These are phyloP conservation scores for Nemotelus nigrinus DNA, from an alignment of 2,888 invertebrate species.

Conservation along the genomic window DNA sequence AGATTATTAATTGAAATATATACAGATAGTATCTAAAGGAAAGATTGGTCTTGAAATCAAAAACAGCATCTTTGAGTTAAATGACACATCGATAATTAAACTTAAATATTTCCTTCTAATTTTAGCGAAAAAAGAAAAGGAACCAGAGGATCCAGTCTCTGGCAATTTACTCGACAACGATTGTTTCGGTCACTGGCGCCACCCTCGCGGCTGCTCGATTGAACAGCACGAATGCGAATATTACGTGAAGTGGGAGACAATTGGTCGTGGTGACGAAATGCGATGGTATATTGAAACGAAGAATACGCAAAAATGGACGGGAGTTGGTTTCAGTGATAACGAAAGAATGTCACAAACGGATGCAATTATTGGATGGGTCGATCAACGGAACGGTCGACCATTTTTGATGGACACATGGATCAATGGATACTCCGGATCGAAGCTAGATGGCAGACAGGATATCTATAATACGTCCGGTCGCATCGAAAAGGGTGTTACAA, in stretches of 20 bases:
- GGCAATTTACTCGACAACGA: constrained; percentile 64
- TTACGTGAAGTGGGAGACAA: constrained; percentile 82
- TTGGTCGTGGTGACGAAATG: constrained; percentile 76
- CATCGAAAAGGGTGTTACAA: constrained; percentile 79
- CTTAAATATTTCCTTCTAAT: neutral
- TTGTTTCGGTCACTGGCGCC: constrained; percentile 82
- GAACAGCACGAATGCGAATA: constrained; percentile 79
- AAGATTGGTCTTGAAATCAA: no score
- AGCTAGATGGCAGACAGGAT: constrained; percentile 79
- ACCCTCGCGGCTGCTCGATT: constrained; percentile 75
- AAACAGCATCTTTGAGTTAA: no score
- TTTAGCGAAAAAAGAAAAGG: constrained; percentile 67
- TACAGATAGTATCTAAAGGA: no score
- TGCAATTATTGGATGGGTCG: constrained; percentile 89
- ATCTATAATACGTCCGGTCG: constrained; percentile 75
- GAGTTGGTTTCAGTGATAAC: constrained; percentile 87
- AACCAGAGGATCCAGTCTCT: constrained; percentile 62
- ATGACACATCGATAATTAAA: neutral
- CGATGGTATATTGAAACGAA: constrained; percentile 82
- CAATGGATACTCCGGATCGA: constrained; percentile 79
- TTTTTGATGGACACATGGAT: constrained; percentile 92
- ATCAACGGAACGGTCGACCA: constrained; percentile 75
- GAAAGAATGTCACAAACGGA: constrained; percentile 90
- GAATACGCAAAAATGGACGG: constrained; percentile 86
- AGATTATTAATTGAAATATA: no score